Percentiles rank a stretch among this genome's conserved stretches.
Evolutionary conservation across 2,797 vertebrate genomes (phyloP).

Genomic region (Gastrophryne carolinensis): DNA sequence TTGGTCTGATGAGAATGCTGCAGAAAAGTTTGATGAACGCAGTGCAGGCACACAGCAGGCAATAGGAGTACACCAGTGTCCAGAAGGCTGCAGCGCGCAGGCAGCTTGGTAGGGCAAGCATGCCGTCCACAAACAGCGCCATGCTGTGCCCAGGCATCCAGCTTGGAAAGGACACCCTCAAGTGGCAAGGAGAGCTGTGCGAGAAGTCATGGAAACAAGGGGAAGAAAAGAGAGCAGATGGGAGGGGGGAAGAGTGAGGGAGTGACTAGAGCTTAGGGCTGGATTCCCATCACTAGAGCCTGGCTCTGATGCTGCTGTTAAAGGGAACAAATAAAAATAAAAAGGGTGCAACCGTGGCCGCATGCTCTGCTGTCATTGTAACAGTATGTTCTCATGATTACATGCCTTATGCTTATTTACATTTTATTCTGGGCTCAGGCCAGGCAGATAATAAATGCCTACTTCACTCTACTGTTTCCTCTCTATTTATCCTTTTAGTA

Average conservation of each 20-base stretch:
- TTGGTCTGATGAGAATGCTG: slow-evolving; percentile 81
- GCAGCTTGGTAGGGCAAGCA: slow-evolving; percentile 28
- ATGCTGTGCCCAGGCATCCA: slow-evolving; percentile 29
- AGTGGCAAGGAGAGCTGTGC: slow-evolving; percentile 24
- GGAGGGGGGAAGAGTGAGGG: background rate
- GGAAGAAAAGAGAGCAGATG: slow-evolving; percentile 29
- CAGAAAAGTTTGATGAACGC: slow-evolving; percentile 90
- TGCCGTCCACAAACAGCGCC: slow-evolving; percentile 12
- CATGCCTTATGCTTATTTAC: too few species aligned
- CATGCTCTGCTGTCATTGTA: background rate
- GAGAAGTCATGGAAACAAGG: slow-evolving; percentile 43
- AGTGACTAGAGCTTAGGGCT: background rate
- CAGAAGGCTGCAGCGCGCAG: slow-evolving; percentile 79
- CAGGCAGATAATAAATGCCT: too few species aligned
- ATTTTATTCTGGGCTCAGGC: too few species aligned
- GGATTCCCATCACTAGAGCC: too few species aligned
- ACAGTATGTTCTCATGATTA: too few species aligned
- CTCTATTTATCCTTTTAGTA: too few species aligned
- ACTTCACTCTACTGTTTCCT: too few species aligned
- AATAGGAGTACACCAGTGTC: slow-evolving; percentile 86
- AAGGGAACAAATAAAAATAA: slow-evolving; percentile 4
- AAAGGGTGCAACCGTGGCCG: background rate
- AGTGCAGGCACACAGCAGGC: slow-evolving; percentile 78
- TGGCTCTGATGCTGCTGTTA: slow-evolving; percentile 25
- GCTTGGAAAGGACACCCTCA: background rate